These are phyloP conservation scores for Seriola rivoliana DNA, from an alignment of 2,113 vertebrate species.

Conservation along the genomic window DNA sequence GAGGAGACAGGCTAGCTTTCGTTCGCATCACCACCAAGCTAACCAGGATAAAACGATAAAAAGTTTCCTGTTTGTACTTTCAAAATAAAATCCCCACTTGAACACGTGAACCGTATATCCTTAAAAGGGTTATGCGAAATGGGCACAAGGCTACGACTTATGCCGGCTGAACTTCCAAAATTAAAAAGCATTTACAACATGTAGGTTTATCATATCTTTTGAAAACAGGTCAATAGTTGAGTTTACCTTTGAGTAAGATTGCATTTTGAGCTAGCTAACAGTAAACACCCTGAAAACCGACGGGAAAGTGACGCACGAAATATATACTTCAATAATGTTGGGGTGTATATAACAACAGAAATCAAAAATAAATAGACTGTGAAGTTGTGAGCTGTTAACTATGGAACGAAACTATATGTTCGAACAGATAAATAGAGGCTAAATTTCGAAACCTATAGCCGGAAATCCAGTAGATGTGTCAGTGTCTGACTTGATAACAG, in stretches of 20 bases:
- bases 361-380: no score
- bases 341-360: background rate
- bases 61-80: conserved; percentile 29
- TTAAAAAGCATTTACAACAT: background rate
- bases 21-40: conserved; percentile 18
- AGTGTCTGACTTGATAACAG: background rate
- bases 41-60: background rate
- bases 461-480: background rate
- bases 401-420: background rate
- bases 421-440: background rate
- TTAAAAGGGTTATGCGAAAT: background rate
- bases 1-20: conserved; percentile 20
- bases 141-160: background rate
- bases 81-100: conserved; percentile 13
- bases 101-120: rapidly evolving
- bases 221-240: background rate
- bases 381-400: background rate
- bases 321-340: no score
- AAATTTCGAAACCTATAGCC: conserved; percentile 35
- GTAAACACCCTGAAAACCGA: background rate
- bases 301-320: background rate
- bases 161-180: background rate
- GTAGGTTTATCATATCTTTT: background rate
- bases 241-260: background rate
- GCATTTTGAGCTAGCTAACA: background rate